A percentile compares a stretch with the other conserved stretches of the same genome.
Conservation (phyloP, 1,140 invertebrate species). For the Harlomillsia oculata region DNA sequence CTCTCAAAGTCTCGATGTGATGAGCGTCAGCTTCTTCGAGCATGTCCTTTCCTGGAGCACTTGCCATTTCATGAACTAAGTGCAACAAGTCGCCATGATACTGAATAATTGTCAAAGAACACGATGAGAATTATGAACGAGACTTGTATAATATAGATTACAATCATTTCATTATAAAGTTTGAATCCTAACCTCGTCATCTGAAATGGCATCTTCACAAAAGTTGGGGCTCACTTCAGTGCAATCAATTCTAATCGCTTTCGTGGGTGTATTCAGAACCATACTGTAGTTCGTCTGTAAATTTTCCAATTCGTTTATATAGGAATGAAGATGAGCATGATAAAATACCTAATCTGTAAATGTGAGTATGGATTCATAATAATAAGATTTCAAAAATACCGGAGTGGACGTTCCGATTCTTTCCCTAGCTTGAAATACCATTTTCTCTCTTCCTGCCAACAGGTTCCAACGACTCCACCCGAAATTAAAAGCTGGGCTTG, state of each 20-base stretch:
- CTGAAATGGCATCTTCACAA: slow-evolving; percentile 32
- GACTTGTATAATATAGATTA: background rate
- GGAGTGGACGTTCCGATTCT: slow-evolving; percentile 26
- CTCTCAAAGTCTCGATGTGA: slow-evolving; percentile 39
- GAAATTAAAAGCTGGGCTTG: slow-evolving; percentile 65
- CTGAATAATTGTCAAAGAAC: slow-evolving; percentile 32
- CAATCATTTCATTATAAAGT: background rate
- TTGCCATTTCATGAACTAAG: slow-evolving; percentile 33
- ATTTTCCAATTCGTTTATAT: background rate
- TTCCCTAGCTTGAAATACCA: slow-evolving; percentile 63
- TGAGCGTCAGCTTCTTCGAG: slow-evolving; percentile 38
- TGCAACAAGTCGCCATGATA: slow-evolving; percentile 43
- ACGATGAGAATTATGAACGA: background rate
- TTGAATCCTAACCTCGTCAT: slow-evolving; percentile 29
- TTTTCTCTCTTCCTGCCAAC: slow-evolving; percentile 51
- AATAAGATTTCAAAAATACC: slow-evolving; percentile 9
- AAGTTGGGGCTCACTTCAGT: slow-evolving; percentile 38
- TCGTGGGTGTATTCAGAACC: slow-evolving; percentile 36
- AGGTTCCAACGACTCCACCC: slow-evolving; percentile 83
- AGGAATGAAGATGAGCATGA: too few species aligned
- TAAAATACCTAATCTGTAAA: too few species aligned
- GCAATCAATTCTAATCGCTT: slow-evolving; percentile 35
- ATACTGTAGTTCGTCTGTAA: slow-evolving; percentile 36
- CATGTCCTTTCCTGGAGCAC: slow-evolving; percentile 36
- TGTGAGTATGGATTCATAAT: background rate